Evolutionary conservation across 2,113 vertebrate species (phyloP).

Genomic region (Vicugna pacos): DNA sequence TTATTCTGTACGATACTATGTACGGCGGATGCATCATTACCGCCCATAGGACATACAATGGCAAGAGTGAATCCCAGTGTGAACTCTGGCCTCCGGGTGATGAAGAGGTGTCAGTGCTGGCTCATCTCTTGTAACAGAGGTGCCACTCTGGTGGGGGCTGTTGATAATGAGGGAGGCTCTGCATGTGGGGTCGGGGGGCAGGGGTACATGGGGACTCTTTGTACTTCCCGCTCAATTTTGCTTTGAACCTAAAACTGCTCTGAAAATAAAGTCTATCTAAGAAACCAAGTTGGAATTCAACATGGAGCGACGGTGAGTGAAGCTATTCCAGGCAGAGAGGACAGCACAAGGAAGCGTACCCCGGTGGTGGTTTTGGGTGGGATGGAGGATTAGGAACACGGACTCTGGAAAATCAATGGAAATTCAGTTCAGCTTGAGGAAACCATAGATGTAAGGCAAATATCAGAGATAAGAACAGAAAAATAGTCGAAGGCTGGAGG

Average conservation of each 20-base stretch:
- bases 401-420: neutral
- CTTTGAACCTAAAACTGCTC: neutral
- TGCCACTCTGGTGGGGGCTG: neutral
- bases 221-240: neutral
- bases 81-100: neutral
- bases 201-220: too few relatives aligned
- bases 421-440: neutral
- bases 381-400: neutral
- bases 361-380: neutral
- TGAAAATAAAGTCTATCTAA: neutral
- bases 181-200: accelerated
- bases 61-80: neutral
- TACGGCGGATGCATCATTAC: neutral
- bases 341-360: neutral
- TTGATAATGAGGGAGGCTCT: neutral
- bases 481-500: neutral
- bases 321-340: neutral
- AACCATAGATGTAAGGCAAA: neutral
- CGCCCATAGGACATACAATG: neutral
- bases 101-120: neutral
- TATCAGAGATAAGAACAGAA: neutral
- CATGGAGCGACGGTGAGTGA: neutral
- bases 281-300: neutral
- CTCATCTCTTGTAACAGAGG: neutral
- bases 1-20: neutral